Evolutionary conservation across 2,797 vertebrate species (phyloP).

Genomic region (Syncerus caffer): DNA sequence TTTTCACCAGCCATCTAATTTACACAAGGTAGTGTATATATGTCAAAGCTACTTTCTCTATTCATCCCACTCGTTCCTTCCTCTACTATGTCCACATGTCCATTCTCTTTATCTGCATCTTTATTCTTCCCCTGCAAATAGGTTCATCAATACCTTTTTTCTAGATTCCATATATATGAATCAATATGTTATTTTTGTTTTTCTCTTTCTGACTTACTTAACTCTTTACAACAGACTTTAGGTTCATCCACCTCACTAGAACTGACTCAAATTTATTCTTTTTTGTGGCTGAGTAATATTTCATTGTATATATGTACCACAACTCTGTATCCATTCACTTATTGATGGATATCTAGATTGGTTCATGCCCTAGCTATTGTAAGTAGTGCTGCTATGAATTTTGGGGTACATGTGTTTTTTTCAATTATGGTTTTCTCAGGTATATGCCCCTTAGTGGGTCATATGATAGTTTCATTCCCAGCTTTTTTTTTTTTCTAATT

Average conservation of each 20-base stretch:
- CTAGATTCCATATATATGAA: neutral
- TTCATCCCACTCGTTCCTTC: neutral
- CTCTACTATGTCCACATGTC: neutral
- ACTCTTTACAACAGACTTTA: neutral
- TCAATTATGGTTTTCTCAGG: neutral
- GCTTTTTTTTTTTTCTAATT: no score
- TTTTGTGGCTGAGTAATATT: neutral
- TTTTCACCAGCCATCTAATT: neutral
- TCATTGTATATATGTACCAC: neutral
- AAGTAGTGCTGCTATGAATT: neutral
- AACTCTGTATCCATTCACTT: neutral
- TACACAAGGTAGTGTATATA: neutral
- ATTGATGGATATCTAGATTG: neutral
- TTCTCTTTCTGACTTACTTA: neutral
- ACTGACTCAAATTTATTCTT: neutral
- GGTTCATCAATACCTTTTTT: neutral
- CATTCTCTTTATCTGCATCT: neutral
- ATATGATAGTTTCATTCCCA: neutral
- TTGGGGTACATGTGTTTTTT: neutral
- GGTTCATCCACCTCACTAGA: neutral
- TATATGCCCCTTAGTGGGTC: neutral
- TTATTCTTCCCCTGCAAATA: neutral
- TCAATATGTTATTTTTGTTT: neutral
- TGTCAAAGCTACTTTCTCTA: neutral
- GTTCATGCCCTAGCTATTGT: neutral